Conservation (phyloP, 2,797 vertebrate species). For the Liparis tanakae region DNA sequence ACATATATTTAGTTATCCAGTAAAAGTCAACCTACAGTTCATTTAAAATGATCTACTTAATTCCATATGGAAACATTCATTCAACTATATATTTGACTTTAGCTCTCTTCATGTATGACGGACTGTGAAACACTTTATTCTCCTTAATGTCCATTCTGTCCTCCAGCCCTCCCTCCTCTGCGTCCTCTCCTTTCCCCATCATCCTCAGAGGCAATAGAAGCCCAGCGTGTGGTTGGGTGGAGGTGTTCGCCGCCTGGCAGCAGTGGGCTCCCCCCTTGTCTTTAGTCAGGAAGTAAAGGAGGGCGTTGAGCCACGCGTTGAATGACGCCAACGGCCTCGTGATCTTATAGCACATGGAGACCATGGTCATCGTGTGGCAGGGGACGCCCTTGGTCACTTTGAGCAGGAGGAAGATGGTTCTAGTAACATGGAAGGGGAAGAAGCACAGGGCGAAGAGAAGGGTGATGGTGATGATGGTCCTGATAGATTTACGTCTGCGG, state of each 20-base stretch:
- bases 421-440: constrained; percentile 87
- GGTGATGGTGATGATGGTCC: constrained; percentile 88
- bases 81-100: constrained; percentile 58
- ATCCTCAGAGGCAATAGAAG: constrained; percentile 76
- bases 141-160: constrained; percentile 61
- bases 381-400: constrained; percentile 79
- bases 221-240: constrained; percentile 53
- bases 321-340: constrained; percentile 87
- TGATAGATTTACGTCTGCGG: constrained; percentile 86
- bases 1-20: constrained; percentile 15
- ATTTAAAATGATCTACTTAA: constrained; percentile 1
- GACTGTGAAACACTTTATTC: constrained; percentile 58
- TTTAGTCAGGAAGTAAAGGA: constrained; percentile 89
- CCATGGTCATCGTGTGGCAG: constrained; percentile 84
- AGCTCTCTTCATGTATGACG: constrained; percentile 50
- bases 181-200: constrained; percentile 73
- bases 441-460: constrained; percentile 87
- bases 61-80: constrained; percentile 31
- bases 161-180: constrained; percentile 52
- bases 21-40: constrained; percentile 14
- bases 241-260: constrained; percentile 67
- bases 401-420: constrained; percentile 84
- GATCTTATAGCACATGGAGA: constrained; percentile 89
- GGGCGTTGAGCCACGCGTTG: constrained; percentile 88
- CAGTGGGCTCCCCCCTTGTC: constrained; percentile 81